Base-by-base conservation (phyloP, 2,797 vertebrate species). In the Bufotes viridis region DNA sequence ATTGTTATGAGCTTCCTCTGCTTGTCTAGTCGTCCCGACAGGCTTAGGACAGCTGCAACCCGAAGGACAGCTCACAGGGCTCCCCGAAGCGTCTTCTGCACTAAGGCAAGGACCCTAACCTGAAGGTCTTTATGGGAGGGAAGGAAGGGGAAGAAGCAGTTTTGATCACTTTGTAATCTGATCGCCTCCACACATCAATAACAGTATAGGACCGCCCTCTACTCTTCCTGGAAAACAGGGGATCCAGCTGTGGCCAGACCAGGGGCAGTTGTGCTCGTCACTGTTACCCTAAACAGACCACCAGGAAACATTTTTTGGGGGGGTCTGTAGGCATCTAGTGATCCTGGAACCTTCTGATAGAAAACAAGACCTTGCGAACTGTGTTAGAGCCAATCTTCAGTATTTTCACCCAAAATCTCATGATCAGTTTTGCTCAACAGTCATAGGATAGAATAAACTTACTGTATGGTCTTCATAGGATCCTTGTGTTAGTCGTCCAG, bases 201-300 rank as follows among this genome's bases (percentile, higher is more conserved):
- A 13, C 42, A 76, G 20, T 76, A 22, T 65, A 80, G 75, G 63
- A 72, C 82, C 65, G 18, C 74, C 81, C 29, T 11, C 65, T 82
- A 65, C 76, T 18, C 82, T 84, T 42, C 42, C 76, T 80, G 75
- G 75, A 69, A 67, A 87, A 82, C 72, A 84, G 29, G 63, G 51
- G 60, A 60, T 84, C 87, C 81, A 79, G 87, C 81, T 88, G 87
- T 87, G 79, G 42, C 17, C 61, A 81, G 57, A 24, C 74, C 14
- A 74, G 74, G 65, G 78, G 11, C 14, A 78, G 42, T 49, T 29
- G 18, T 61, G 76, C 42, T 79, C 26, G 80, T 51, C 53, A 60
- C 49, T 53, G n/a, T 53, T 74, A n/a, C 26, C 67, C 9, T 60
- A 22, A 74, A 34, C 34, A 6, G 24, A 61, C 18, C 72, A 61